phyloP scores from a whole-genome alignment of 2,113 vertebrate genomes.

The Trinectes maculatus region DNA sequence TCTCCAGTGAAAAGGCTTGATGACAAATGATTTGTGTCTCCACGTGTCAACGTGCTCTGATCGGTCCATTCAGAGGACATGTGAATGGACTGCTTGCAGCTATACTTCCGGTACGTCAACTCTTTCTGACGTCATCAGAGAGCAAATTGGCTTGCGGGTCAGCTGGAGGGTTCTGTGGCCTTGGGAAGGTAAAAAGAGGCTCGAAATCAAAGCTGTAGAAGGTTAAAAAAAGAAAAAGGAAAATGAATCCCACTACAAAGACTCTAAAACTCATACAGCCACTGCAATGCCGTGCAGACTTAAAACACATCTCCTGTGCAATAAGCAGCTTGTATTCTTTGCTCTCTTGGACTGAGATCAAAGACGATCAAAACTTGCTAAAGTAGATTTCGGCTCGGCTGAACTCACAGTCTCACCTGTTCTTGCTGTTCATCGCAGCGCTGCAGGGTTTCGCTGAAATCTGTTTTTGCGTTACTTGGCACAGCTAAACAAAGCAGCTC shows the following conservation, averaged over 20 bases:
- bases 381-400: slow-evolving; percentile 14
- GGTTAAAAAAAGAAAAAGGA: slow-evolving; percentile 9
- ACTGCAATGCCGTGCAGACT: slow-evolving; percentile 21
- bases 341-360: slow-evolving; percentile 36
- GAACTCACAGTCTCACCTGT: slow-evolving; percentile 6
- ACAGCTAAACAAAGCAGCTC: slow-evolving; percentile 15
- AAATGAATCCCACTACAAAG: slow-evolving; percentile 20
- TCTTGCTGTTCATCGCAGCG: background rate
- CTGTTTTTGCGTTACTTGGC: background rate
- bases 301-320: slow-evolving; percentile 22
- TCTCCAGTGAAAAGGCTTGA: background rate
- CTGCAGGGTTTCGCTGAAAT: slow-evolving; percentile 16
- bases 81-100: slow-evolving; percentile 7
- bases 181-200: slow-evolving; percentile 7
- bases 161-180: slow-evolving; percentile 1
- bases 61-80: background rate
- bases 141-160: slow-evolving; percentile 10
- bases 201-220: slow-evolving; percentile 25
- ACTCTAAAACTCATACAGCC: slow-evolving; percentile 19
- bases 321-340: slow-evolving; percentile 14
- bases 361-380: slow-evolving; percentile 6
- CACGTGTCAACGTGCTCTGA: slow-evolving; percentile 25
- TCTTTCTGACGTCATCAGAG: slow-evolving; percentile 28
- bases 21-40: slow-evolving; percentile 1
- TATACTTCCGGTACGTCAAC: slow-evolving; percentile 5